Evolutionary conservation across 2,797 vertebrate species (phyloP).

Genomic region (Lepidocolaptes lacrymiger): DNA sequence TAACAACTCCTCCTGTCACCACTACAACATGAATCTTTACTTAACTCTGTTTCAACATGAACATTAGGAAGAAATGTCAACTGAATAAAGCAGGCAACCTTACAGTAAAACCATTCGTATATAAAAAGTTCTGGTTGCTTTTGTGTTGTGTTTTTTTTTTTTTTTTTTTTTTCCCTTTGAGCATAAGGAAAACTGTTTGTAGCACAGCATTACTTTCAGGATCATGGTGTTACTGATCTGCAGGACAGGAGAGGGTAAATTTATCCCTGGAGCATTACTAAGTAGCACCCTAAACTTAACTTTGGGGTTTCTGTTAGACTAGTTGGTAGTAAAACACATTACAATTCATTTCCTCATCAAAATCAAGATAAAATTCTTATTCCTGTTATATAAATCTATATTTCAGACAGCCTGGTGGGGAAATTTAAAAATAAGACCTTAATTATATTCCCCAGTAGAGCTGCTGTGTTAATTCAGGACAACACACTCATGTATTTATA

Average conservation of each 20-base stretch:
- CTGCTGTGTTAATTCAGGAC: slow-evolving; percentile 74
- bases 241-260: not conserved
- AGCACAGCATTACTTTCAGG: not conserved
- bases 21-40: slow-evolving; percentile 66
- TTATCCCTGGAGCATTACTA: not conserved
- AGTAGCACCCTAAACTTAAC: not conserved
- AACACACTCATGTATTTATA: slow-evolving; percentile 77
- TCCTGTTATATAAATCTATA: slow-evolving; percentile 33
- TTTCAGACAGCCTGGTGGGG: slow-evolving; percentile 52
- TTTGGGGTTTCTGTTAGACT: not conserved
- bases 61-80: not conserved
- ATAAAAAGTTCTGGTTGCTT: not conserved
- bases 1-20: slow-evolving; percentile 71
- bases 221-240: not conserved
- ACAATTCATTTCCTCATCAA: slow-evolving; percentile 41
- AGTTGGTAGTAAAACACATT: slow-evolving; percentile 19
- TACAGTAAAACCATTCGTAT: not conserved
- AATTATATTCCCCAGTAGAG: slow-evolving; percentile 64
- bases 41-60: slow-evolving; percentile 23
- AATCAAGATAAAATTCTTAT: slow-evolving; percentile 36
- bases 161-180: not conserved
- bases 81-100: not conserved
- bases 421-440: slow-evolving; percentile 74
- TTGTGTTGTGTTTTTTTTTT: too few species aligned
- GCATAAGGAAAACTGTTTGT: not conserved